phyloP scores from a whole-genome alignment of 2,113 vertebrate species.

The Phoxinus phoxinus region DNA sequence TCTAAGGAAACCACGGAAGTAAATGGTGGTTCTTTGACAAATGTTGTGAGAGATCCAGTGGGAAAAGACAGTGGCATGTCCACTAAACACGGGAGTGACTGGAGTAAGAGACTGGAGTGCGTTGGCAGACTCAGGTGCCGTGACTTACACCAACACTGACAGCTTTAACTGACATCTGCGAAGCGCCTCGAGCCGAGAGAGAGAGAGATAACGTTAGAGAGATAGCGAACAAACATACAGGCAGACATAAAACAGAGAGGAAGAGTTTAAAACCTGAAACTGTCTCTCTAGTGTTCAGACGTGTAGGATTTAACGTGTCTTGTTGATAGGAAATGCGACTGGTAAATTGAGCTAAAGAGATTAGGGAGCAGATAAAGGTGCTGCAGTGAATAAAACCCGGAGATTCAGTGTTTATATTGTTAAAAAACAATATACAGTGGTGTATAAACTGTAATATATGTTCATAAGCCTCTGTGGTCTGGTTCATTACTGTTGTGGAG shows the following conservation, averaged over 20 bases:
- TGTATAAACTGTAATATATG: not conserved
- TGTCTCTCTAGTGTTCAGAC: no score
- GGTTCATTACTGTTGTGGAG: no score
- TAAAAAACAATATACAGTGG: not conserved
- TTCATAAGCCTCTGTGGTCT: not conserved
- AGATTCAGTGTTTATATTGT: not conserved
- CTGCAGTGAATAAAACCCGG: not conserved
- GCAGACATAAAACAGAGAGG: not conserved
- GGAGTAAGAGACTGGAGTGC: not conserved
- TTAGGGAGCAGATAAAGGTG: not conserved
- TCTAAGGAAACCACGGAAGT: constrained; percentile 60
- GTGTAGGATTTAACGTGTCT: not conserved
- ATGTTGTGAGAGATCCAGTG: not conserved
- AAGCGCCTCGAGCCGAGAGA: not conserved
- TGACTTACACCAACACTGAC: not conserved
- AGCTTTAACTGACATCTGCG: not conserved
- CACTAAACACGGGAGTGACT: not conserved
- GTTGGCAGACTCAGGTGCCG: constrained; percentile 28
- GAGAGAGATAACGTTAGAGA: not conserved
- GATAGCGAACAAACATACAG: not conserved
- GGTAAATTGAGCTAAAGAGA: not conserved
- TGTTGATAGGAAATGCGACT: not conserved
- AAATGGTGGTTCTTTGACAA: constrained; percentile 6
- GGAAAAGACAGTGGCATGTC: constrained; percentile 25
- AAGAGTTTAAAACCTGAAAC: no score